Percentiles rank a stretch among this genome's conserved stretches.
phyloP scores from a whole-genome alignment of 2,113 vertebrate species.

The Macaca nemestrina region DNA sequence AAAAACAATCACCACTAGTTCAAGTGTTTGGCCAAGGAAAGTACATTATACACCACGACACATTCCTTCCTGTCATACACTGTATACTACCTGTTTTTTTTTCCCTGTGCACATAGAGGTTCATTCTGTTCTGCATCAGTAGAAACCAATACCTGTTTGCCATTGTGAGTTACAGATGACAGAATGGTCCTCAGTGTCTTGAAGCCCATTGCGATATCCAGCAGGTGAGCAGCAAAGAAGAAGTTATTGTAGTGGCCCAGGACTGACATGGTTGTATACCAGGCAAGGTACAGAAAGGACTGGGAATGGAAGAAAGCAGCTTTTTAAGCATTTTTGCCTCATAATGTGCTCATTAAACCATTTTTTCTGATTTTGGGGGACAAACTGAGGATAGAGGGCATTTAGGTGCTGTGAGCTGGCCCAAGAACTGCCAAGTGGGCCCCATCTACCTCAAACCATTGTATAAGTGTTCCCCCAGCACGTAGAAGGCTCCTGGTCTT shows the following conservation, averaged over 20 bases:
- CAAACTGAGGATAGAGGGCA: background rate
- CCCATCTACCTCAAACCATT: background rate
- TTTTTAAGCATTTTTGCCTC: background rate
- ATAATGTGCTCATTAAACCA: background rate
- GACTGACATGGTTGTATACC: conserved; percentile 99
- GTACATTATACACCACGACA: background rate
- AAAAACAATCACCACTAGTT: background rate
- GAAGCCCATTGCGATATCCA: conserved; percentile 99
- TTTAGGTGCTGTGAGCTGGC: background rate
- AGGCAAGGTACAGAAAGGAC: conserved; percentile 97
- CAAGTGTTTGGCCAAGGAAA: background rate
- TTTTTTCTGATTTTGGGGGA: background rate
- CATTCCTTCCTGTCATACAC: background rate
- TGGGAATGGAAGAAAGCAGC: conserved; percentile 70
- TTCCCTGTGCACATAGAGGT: no score
- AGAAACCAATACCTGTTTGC: conserved; percentile 92
- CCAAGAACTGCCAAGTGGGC: background rate
- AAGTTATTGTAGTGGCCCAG: conserved; percentile 99
- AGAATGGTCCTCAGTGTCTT: conserved; percentile 97
- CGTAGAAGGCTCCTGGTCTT: background rate
- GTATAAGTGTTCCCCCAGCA: background rate
- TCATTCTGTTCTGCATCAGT: background rate
- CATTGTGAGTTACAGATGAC: conserved; percentile 98
- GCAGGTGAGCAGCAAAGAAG: conserved; percentile 97
- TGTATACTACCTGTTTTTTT: background rate